Evolutionary conservation across 2,888 invertebrate species (phyloP).

Genomic region (Deilephila porcellus): DNA sequence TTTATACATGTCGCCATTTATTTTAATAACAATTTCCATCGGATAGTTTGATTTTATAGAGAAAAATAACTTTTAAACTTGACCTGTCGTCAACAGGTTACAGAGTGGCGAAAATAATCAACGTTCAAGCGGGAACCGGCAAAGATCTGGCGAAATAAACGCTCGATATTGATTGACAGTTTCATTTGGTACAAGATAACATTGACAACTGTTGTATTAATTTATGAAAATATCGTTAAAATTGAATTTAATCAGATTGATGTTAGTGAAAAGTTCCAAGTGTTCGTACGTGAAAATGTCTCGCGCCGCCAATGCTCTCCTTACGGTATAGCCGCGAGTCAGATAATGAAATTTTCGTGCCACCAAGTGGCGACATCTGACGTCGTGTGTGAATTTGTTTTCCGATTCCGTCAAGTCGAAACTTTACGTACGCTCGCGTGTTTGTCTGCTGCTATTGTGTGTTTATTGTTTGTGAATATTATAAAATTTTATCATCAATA

Average conservation of each 20-base stretch:
- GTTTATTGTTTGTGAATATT: not conserved
- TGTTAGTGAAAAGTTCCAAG: slow-evolving; percentile 10
- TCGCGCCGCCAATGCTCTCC: slow-evolving; percentile 21
- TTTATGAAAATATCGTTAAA: not conserved
- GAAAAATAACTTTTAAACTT: not conserved
- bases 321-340: slow-evolving; percentile 31
- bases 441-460: not conserved
- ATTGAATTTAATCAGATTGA: slow-evolving; percentile 15
- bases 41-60: not conserved
- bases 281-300: slow-evolving; percentile 23
- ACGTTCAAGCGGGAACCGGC: not conserved
- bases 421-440: not conserved
- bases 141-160: not conserved
- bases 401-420: not conserved
- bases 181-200: not conserved
- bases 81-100: not conserved
- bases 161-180: not conserved
- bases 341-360: slow-evolving; percentile 20
- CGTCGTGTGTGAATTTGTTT: not conserved
- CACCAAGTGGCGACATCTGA: slow-evolving; percentile 24
- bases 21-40: not conserved
- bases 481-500: no score
- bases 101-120: not conserved
- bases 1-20: not conserved
- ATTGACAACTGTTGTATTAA: not conserved